Evolutionary conservation across 2,888 invertebrate species (phyloP).

Genomic region (Alentia gelatinosa): DNA sequence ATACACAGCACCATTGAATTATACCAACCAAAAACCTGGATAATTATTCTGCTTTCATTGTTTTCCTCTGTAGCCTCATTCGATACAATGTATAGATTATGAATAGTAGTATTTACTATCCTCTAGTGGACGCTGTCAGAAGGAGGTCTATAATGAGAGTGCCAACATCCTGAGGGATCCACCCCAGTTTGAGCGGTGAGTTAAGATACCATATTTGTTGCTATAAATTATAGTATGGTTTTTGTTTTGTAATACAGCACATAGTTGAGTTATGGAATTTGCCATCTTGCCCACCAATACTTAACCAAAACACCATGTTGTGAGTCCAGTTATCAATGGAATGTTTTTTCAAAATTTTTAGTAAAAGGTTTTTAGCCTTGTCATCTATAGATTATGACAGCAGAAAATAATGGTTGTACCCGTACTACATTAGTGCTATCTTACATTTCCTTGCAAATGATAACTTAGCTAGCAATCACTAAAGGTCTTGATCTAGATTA

Average conservation of each 20-base stretch:
- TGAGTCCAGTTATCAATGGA: no score
- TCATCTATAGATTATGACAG: neutral
- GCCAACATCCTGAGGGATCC: conserved; percentile 78
- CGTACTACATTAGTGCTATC: neutral
- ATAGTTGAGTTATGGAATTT: neutral
- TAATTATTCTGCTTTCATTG: no score
- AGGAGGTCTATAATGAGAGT: conserved; percentile 91
- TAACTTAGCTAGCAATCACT: no score
- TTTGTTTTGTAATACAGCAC: neutral
- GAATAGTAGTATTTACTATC: neutral
- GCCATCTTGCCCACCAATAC: neutral
- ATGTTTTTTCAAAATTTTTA: no score
- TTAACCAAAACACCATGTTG: neutral
- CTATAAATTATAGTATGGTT: neutral
- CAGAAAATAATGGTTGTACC: neutral
- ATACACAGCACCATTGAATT: neutral
- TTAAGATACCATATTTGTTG: neutral
- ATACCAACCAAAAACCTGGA: no score
- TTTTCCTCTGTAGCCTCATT: neutral
- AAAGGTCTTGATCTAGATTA: no score
- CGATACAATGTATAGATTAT: neutral
- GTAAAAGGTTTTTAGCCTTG: neutral
- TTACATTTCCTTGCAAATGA: no score
- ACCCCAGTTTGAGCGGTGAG: conserved; percentile 77
- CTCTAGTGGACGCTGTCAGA: conserved; percentile 91